Evolutionary conservation across 1,140 invertebrate genomes (phyloP).

Genomic region (Anastrepha obliqua): DNA sequence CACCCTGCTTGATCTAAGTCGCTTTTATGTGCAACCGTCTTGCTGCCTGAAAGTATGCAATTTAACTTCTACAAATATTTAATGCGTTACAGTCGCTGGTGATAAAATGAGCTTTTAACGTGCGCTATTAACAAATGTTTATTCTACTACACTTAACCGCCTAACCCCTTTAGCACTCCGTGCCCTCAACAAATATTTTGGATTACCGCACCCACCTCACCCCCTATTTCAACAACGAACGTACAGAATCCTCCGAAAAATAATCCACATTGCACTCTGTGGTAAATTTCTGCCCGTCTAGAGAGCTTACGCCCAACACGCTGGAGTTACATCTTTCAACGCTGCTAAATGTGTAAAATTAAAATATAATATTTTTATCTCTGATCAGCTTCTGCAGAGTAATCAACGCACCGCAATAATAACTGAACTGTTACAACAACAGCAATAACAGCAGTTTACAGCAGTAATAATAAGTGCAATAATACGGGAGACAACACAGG

Average conservation of each 20-base stretch:
- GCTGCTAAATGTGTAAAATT: background rate
- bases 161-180: background rate
- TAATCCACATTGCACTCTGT: no score
- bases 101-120: background rate
- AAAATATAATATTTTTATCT: background rate
- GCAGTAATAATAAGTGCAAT: slow-evolving; percentile 23
- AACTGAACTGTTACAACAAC: slow-evolving; percentile 3
- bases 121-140: background rate
- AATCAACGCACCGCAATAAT: slow-evolving; percentile 35
- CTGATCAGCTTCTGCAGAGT: background rate
- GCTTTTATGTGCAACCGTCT: background rate
- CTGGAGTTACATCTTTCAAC: background rate
- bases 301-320: background rate
- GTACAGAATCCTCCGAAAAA: no score
- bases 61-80: background rate
- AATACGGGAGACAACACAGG: background rate
- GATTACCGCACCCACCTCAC: no score
- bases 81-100: background rate
- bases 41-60: slow-evolving; percentile 36
- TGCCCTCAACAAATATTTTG: no score
- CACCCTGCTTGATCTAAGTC: background rate
- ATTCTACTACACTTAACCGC: background rate
- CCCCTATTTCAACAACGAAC: no score
- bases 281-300: no score
- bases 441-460: background rate